Conservation (phyloP, 2,797 vertebrate genomes). For the Clarias pachynema region DNA sequence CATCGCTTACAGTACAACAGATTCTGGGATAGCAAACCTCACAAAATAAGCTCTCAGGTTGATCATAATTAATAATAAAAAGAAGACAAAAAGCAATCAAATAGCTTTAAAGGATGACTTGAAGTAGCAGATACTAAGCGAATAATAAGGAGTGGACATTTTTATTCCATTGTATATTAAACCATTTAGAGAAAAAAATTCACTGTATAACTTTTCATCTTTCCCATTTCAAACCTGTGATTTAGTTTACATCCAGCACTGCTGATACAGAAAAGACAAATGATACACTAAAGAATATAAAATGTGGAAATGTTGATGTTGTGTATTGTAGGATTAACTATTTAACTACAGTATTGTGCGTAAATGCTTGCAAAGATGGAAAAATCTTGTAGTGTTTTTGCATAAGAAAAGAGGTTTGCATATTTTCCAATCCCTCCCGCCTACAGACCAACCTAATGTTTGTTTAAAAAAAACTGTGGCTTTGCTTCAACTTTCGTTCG, state of each 20-base stretch:
- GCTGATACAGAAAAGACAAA: background rate
- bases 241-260: background rate
- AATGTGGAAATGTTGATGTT: slow-evolving; percentile 16
- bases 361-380: background rate
- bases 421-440: slow-evolving; percentile 67
- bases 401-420: slow-evolving; percentile 57
- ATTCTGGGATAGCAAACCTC: too few relatives aligned
- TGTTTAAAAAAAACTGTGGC: slow-evolving; percentile 71
- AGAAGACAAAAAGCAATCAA: background rate
- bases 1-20: background rate
- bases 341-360: background rate
- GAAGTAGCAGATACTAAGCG: background rate
- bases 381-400: slow-evolving; percentile 1
- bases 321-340: slow-evolving; percentile 31
- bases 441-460: slow-evolving; percentile 68
- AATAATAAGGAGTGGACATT: background rate
- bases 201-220: background rate
- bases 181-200: background rate
- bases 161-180: background rate
- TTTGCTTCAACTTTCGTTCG: slow-evolving; percentile 78
- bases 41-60: background rate
- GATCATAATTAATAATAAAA: background rate
- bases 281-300: background rate
- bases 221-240: background rate
- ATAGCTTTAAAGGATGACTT: background rate